A percentile compares a stretch with the other conserved stretches of the same genome.
Conservation (phyloP, 2,888 invertebrate genomes). For the Leptopilina syphax region DNA sequence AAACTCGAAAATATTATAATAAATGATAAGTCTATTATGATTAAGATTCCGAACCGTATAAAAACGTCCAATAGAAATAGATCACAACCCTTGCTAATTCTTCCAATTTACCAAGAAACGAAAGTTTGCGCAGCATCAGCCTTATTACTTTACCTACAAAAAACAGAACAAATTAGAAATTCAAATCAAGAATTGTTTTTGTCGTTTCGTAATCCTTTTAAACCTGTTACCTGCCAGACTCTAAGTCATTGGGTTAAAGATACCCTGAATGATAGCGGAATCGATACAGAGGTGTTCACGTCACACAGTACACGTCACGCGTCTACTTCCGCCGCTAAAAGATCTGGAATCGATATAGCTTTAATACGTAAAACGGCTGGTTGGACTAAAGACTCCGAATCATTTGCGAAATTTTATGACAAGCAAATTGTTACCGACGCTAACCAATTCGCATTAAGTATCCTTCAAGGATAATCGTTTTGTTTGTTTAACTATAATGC, state of each 20-base stretch:
- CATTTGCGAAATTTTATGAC: no score
- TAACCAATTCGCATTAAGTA: no score
- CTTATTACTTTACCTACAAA: background rate
- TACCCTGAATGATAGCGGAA: constrained; percentile 1
- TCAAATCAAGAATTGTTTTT: background rate
- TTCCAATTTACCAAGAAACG: background rate
- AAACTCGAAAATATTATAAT: constrained; percentile 17
- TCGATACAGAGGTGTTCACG: constrained; percentile 35
- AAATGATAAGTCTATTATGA: background rate
- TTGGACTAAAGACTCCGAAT: no score
- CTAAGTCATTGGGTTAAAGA: constrained; percentile 50
- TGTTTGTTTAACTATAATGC: no score
- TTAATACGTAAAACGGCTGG: constrained; percentile 19
- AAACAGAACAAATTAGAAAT: background rate
- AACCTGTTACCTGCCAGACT: constrained; percentile 40
- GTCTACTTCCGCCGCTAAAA: constrained; percentile 43
- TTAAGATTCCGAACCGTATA: background rate
- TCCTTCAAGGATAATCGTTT: no score
- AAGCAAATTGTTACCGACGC: no score
- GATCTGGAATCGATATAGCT: constrained; percentile 38
- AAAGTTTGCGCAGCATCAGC: background rate
- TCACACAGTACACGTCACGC: constrained; percentile 48
- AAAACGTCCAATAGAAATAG: background rate
- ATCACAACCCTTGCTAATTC: background rate
- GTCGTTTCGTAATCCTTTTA: constrained; percentile 43